A percentile compares a stretch with the other conserved stretches of the same genome.
Conservation (phyloP, 2,113 vertebrate species). For the Diadophis punctatus region DNA sequence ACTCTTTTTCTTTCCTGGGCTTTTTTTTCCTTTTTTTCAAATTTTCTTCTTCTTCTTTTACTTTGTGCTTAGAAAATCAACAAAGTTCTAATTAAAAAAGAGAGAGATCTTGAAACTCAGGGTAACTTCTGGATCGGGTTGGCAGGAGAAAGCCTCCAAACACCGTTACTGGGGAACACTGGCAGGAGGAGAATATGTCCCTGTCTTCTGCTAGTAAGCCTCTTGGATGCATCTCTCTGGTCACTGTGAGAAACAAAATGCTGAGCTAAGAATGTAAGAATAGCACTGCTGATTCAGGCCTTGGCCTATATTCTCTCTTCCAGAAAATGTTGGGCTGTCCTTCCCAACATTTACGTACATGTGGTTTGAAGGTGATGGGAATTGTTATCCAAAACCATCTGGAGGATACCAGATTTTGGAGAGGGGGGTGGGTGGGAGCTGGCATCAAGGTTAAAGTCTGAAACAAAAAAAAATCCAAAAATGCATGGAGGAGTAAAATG, state of each 20-base stretch:
- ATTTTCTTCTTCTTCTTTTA: neutral
- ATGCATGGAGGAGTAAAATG: neutral
- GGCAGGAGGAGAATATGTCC: neutral
- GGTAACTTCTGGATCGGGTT: neutral
- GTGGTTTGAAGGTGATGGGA: neutral
- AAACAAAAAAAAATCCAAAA: neutral
- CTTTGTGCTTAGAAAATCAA: neutral
- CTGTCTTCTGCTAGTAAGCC: neutral
- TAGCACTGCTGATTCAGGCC: neutral
- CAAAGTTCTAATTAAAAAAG: neutral
- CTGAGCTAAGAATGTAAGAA: neutral
- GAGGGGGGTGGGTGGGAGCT: neutral
- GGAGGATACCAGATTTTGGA: neutral
- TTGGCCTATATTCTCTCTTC: neutral
- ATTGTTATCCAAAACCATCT: neutral
- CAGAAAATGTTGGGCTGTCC: neutral
- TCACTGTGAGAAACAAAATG: neutral
- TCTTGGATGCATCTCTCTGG: neutral
- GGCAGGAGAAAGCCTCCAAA: neutral
- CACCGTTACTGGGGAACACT: neutral
- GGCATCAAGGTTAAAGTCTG: neutral
- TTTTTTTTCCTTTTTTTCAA: too few species aligned
- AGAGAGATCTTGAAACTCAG: neutral
- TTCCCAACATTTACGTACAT: neutral
- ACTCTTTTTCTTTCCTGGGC: neutral